phyloP scores from a whole-genome alignment of 2,113 vertebrate species.

The Sinocyclocheilus anshuiensis region DNA sequence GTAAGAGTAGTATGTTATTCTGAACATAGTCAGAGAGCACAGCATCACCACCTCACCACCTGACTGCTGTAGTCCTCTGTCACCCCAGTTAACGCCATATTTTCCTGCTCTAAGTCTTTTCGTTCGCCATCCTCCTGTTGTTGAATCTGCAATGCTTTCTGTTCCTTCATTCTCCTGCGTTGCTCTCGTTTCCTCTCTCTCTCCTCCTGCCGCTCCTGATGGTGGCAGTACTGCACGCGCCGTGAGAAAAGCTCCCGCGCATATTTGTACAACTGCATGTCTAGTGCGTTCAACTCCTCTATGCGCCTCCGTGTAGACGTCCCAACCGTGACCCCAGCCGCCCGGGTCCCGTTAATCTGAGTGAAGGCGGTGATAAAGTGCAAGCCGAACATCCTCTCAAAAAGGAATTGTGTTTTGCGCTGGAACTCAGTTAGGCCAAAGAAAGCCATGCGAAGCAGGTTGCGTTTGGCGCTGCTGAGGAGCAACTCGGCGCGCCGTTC shows the following conservation, averaged over 20 bases:
- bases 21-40: neutral
- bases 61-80: constrained; percentile 78
- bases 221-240: constrained; percentile 15
- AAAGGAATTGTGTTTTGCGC: constrained; percentile 95
- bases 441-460: constrained; percentile 74
- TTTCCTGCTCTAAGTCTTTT: constrained; percentile 53
- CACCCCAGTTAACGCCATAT: constrained; percentile 57
- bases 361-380: constrained; percentile 93
- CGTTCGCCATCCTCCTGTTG: constrained; percentile 51
- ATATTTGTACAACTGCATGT: constrained; percentile 96
- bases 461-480: constrained; percentile 75
- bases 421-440: constrained; percentile 91
- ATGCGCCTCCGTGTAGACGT: constrained; percentile 86
- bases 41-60: constrained; percentile 74
- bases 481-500: constrained; percentile 69
- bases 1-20: neutral
- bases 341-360: constrained; percentile 95
- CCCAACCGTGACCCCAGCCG: constrained; percentile 88
- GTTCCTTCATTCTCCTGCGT: constrained; percentile 57
- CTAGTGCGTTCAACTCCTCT: constrained; percentile 92
- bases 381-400: constrained; percentile 94
- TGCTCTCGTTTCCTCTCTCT: constrained; percentile 70
- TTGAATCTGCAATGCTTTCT: constrained; percentile 62
- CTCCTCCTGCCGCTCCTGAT: constrained; percentile 76
- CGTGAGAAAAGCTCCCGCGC: constrained; percentile 79